These are phyloP conservation scores for Struthio camelus DNA, from an alignment of 2,113 vertebrate species.

Conservation along the genomic window DNA sequence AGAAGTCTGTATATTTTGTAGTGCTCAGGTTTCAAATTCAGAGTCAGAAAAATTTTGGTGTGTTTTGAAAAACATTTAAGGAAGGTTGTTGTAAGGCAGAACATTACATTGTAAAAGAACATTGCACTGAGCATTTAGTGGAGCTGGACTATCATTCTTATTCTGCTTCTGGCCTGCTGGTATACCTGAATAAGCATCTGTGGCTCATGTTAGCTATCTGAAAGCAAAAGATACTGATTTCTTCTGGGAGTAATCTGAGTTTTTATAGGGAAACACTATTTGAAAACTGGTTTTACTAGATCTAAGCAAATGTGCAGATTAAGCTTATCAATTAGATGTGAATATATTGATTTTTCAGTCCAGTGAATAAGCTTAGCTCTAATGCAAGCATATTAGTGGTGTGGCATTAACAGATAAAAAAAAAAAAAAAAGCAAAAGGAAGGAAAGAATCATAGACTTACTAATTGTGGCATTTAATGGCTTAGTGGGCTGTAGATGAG, in stretches of 20 bases:
- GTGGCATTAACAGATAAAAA: constrained; percentile 2
- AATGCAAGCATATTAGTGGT: constrained; percentile 29
- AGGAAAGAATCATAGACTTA: background rate
- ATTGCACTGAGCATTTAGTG: background rate
- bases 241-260: background rate
- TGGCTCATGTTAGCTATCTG: background rate
- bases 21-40: background rate
- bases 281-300: background rate
- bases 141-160: fast-evolving
- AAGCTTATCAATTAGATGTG: constrained; percentile 6
- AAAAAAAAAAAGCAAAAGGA: background rate
- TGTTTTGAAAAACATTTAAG: background rate
- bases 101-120: background rate
- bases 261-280: background rate
- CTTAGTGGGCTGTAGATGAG: background rate
- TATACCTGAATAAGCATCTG: background rate
- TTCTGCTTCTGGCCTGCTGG: background rate
- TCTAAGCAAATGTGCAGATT: constrained; percentile 1
- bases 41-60: background rate
- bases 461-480: constrained; percentile 39
- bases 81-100: background rate
- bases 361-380: background rate
- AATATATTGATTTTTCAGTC: constrained; percentile 36
- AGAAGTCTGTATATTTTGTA: background rate
- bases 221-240: background rate